Conservation (phyloP, 2,888 invertebrate genomes). For the Rhimphoctona megacephalus region DNA sequence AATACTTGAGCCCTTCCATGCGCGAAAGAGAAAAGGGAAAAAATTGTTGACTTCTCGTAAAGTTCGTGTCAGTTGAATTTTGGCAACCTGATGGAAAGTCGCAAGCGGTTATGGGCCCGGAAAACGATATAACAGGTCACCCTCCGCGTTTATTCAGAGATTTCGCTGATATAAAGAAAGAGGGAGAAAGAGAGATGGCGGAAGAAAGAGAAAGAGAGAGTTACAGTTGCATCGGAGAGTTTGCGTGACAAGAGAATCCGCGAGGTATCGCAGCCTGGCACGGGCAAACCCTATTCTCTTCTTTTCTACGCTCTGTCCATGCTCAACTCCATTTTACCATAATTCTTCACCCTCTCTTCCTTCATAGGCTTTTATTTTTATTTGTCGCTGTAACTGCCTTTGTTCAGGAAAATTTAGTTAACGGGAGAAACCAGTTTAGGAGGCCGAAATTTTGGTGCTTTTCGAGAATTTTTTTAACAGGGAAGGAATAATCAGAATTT, state of each 20-base stretch:
- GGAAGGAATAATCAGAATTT: too few species aligned
- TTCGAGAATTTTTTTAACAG: too few species aligned
- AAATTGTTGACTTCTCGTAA: slow-evolving; percentile 6
- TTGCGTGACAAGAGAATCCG: slow-evolving; percentile 72
- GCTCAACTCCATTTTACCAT: slow-evolving; percentile 81
- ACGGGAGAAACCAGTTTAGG: too few species aligned
- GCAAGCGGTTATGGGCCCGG: not conserved
- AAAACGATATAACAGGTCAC: slow-evolving; percentile 30
- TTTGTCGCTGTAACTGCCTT: slow-evolving; percentile 50
- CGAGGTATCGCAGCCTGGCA: slow-evolving; percentile 86
- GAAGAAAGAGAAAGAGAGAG: slow-evolving; percentile 36
- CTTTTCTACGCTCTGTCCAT: slow-evolving; percentile 45
- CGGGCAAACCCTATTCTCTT: slow-evolving; percentile 77
- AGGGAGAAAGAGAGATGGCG: not conserved
- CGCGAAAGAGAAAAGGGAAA: not conserved
- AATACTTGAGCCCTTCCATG: not conserved
- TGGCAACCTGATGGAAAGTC: slow-evolving; percentile 22
- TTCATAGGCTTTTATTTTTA: slow-evolving; percentile 66
- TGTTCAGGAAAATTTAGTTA: not conserved
- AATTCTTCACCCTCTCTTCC: slow-evolving; percentile 76
- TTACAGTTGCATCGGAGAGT: slow-evolving; percentile 66
- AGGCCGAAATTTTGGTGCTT: too few species aligned
- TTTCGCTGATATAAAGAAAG: slow-evolving; percentile 56
- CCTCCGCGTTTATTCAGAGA: slow-evolving; percentile 43
- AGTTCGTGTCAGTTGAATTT: slow-evolving; percentile 14